Evolutionary conservation across 2,888 invertebrate genomes (phyloP), one percentile per base, ranked within the genome.

Genomic region (Neoscelio sp.): DNA sequence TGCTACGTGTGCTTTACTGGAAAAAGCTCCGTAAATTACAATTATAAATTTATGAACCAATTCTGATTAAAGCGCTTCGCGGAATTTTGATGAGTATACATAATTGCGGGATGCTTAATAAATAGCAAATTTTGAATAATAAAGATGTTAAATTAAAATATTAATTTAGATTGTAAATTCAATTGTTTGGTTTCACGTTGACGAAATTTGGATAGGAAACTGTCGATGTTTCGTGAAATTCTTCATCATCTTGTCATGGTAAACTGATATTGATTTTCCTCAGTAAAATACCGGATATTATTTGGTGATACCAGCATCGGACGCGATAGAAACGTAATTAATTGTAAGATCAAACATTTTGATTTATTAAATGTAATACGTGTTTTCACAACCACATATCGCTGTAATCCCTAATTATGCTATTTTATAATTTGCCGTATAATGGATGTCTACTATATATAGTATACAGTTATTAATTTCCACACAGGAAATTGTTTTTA

Each of bases 271-370:
- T 65, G 50, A 65, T 65, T 65, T 64, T 52, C 18, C 30, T 26
- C 23, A 26, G 38, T 18, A 35, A 35, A 23, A 26, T 48, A 26
- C 26, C 12, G 10, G 40, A 65, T 52, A 65, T 65, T 52, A 65
- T 65, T 65, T 52, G 65, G 30, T 35, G 38, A 40, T 40, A 28
- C 30, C 30, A 30, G 13, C 38, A 48, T 65, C 52, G 42, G 30
- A 65, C 52, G 40, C 42, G 52, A 65, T 52, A 52, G 42, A 52
- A 65, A 65, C 40, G 40, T 50, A 65, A 65, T 65, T 65, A 65
- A 65, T 52, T 65, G 52, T 52, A 65, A 52, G 42, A 52, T 65
- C 65, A 40, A 50, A 52, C 40, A 26, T 64, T 64, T 48, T 64
- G 50, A 64, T 64, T 50, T 50, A 64, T 64, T 64, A 40, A 33